A percentile compares a stretch with the other conserved stretches of the same genome.
phyloP scores from a whole-genome alignment of 2,113 vertebrate species.

The Suricata suricatta region DNA sequence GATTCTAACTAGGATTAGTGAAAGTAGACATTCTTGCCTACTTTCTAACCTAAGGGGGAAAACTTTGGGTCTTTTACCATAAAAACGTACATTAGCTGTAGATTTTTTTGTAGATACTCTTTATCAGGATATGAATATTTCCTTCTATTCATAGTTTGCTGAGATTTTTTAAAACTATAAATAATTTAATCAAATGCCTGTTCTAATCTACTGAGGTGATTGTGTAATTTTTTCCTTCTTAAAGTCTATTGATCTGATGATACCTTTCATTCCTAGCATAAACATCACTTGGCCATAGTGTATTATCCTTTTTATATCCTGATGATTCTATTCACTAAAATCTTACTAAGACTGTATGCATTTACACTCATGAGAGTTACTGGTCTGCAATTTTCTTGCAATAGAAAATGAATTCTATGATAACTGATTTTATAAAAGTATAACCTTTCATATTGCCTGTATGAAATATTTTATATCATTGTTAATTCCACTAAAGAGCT shows the following conservation, averaged over 20 bases:
- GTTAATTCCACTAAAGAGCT: neutral
- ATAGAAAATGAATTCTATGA: slow-evolving; percentile 74
- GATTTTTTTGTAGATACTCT: neutral
- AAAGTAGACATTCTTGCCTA: neutral
- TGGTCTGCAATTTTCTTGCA: neutral
- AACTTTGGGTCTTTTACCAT: neutral
- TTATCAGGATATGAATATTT: neutral
- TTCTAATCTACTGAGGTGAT: neutral
- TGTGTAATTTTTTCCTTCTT: neutral
- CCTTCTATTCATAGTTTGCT: neutral
- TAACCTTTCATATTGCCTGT: neutral
- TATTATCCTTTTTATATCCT: neutral
- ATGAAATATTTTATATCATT: neutral
- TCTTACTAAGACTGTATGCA: neutral
- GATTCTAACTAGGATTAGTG: neutral
- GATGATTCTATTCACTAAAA: neutral
- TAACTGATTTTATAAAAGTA: neutral
- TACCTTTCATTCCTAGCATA: neutral
- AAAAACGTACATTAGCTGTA: neutral
- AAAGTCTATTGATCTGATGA: neutral
- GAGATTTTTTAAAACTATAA: neutral
- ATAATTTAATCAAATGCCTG: neutral
- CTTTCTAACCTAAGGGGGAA: neutral
- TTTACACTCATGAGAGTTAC: neutral
- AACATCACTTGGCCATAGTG: neutral